A percentile compares a stretch with the other conserved stretches of the same genome.
These are phyloP conservation scores for Machimus rusticus DNA, from an alignment of 2,888 invertebrate species.

Conservation along the genomic window DNA sequence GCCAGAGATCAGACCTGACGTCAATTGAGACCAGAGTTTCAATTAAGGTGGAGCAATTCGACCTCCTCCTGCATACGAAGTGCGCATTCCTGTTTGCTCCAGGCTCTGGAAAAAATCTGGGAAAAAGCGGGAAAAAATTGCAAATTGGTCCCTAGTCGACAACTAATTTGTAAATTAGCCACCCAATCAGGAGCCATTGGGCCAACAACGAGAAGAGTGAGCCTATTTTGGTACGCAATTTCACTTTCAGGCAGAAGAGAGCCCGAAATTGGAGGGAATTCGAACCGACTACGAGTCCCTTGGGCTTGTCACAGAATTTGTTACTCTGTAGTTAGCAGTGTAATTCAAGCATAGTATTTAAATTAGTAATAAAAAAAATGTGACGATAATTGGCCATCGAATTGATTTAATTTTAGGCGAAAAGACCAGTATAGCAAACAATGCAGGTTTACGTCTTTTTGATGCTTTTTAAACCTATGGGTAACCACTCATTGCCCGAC, in stretches of 20 bases:
- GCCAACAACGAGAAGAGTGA: background rate
- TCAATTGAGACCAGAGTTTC: background rate
- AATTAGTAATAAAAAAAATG: background rate
- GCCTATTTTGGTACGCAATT: background rate
- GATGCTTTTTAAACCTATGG: no score
- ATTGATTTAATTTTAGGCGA: no score
- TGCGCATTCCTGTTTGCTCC: background rate
- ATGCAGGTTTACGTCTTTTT: no score
- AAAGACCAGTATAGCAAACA: no score
- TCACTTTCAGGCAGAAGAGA: background rate
- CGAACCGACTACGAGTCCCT: background rate
- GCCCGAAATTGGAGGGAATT: background rate
- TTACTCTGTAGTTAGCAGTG: background rate
- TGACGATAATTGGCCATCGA: no score
- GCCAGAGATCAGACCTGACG: background rate
- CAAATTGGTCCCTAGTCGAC: background rate
- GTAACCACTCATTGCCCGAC: no score
- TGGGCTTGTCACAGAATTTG: background rate
- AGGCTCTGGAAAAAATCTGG: background rate
- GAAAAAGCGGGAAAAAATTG: background rate
- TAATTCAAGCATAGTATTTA: background rate
- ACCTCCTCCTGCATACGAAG: background rate
- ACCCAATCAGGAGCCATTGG: background rate
- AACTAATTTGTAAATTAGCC: background rate
- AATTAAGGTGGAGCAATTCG: background rate